Percentiles rank a stretch among this genome's conserved stretches.
Conservation (phyloP, 2,888 invertebrate genomes). For the Megaustenia siamemsis region DNA sequence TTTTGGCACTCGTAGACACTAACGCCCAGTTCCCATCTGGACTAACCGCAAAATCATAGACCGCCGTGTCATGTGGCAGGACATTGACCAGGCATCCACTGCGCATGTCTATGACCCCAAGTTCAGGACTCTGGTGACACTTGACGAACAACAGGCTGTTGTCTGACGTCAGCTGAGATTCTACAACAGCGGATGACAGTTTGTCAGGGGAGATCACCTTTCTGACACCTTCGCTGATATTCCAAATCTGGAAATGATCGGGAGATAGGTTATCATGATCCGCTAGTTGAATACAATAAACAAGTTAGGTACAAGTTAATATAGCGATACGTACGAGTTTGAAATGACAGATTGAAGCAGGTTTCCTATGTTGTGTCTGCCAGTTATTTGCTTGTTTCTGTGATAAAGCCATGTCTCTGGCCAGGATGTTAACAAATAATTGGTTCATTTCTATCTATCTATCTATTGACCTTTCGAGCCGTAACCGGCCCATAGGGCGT, state of each 20-base stretch:
- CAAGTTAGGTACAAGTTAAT: too few relatives aligned
- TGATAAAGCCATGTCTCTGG: too few relatives aligned
- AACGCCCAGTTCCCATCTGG: conserved; percentile 74
- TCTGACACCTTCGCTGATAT: conserved; percentile 44
- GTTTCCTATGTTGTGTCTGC: too few relatives aligned
- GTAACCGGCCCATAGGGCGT: too few relatives aligned
- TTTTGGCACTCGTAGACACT: conserved; percentile 67
- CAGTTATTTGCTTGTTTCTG: too few relatives aligned
- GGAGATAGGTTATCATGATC: too few relatives aligned
- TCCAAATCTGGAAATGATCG: conserved; percentile 50
- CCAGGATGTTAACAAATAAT: too few relatives aligned
- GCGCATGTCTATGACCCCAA: conserved; percentile 77
- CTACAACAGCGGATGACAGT: conserved; percentile 73
- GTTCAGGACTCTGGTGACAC: conserved; percentile 75
- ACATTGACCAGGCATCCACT: conserved; percentile 77
- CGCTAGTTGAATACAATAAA: too few relatives aligned
- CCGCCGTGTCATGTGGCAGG: conserved; percentile 74
- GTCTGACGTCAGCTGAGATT: conserved; percentile 69
- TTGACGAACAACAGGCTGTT: conserved; percentile 70
- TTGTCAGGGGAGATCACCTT: conserved; percentile 67
- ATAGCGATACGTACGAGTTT: too few relatives aligned
- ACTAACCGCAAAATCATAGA: conserved; percentile 72
- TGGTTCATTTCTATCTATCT: too few relatives aligned
- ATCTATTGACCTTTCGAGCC: too few relatives aligned
- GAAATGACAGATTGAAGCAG: too few relatives aligned